A percentile compares a stretch with the other conserved stretches of the same genome.
phyloP scores from a whole-genome alignment of 2,888 invertebrate species.

The Poecilus cupreus region DNA sequence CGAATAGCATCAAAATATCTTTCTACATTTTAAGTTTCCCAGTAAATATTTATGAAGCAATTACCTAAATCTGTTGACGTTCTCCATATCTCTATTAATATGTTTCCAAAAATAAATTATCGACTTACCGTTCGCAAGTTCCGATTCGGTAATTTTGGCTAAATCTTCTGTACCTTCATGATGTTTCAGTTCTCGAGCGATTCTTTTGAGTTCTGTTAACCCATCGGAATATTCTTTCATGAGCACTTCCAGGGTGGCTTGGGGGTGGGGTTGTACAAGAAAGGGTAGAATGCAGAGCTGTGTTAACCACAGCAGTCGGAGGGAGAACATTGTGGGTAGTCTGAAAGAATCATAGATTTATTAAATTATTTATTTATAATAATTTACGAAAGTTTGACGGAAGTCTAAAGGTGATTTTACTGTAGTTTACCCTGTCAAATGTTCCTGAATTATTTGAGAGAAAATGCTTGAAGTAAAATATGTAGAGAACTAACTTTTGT shows the following conservation, averaged over 20 bases:
- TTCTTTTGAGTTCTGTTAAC: slow-evolving; percentile 6
- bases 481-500: too few relatives aligned
- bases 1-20: too few relatives aligned
- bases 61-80: too few relatives aligned
- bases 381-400: too few relatives aligned
- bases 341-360: too few relatives aligned
- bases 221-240: slow-evolving; percentile 45
- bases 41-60: background rate
- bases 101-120: too few relatives aligned
- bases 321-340: background rate
- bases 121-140: slow-evolving; percentile 42
- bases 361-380: too few relatives aligned
- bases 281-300: slow-evolving; percentile 31
- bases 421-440: too few relatives aligned
- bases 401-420: too few relatives aligned
- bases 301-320: slow-evolving; percentile 37
- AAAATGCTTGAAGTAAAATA: too few relatives aligned
- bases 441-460: too few relatives aligned
- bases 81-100: background rate
- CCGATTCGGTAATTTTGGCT: slow-evolving; percentile 15
- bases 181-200: slow-evolving; percentile 17
- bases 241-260: background rate
- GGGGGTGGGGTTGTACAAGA: background rate
- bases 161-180: slow-evolving; percentile 8
- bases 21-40: too few relatives aligned